Percentiles rank a stretch among this genome's conserved stretches.
phyloP scores from a whole-genome alignment of 2,888 invertebrate species.

The Drosophila buzzatii region DNA sequence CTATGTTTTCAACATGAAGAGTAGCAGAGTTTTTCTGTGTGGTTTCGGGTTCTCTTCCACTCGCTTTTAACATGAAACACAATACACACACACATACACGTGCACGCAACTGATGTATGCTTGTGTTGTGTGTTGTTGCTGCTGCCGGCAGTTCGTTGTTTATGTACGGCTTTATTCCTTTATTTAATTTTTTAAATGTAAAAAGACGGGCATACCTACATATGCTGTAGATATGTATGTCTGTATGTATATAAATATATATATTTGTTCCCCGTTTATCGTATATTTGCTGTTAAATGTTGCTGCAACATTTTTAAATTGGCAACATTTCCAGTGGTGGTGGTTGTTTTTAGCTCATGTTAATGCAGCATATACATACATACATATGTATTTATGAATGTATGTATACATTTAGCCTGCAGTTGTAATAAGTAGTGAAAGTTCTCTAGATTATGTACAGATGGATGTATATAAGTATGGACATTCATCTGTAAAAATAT shows the following conservation, averaged over 20 bases:
- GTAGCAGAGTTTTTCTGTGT: constrained; percentile 44
- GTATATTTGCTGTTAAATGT: constrained; percentile 42
- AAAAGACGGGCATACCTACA: not conserved
- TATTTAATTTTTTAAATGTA: too few species aligned
- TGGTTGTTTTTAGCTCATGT: constrained; percentile 46
- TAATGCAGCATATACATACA: constrained; percentile 17
- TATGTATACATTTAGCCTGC: not conserved
- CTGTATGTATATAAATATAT: not conserved
- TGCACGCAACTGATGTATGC: constrained; percentile 3
- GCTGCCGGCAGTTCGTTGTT: constrained; percentile 53
- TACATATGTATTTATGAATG: constrained; percentile 8
- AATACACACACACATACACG: constrained; percentile 21
- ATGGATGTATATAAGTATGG: not conserved
- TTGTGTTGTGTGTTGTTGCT: constrained; percentile 40
- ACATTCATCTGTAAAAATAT: not conserved
- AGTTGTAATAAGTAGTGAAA: not conserved
- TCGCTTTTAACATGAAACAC: constrained; percentile 48
- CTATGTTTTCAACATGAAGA: constrained; percentile 62
- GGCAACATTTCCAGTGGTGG: constrained; percentile 44
- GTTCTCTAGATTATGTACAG: not conserved
- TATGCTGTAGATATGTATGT: not conserved
- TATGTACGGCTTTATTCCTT: constrained; percentile 80
- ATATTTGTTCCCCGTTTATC: constrained; percentile 25
- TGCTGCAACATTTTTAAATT: constrained; percentile 47
- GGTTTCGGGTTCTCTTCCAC: constrained; percentile 45